Evolutionary conservation across 2,888 invertebrate genomes (phyloP).

Genomic region (Volucella inflata): DNA sequence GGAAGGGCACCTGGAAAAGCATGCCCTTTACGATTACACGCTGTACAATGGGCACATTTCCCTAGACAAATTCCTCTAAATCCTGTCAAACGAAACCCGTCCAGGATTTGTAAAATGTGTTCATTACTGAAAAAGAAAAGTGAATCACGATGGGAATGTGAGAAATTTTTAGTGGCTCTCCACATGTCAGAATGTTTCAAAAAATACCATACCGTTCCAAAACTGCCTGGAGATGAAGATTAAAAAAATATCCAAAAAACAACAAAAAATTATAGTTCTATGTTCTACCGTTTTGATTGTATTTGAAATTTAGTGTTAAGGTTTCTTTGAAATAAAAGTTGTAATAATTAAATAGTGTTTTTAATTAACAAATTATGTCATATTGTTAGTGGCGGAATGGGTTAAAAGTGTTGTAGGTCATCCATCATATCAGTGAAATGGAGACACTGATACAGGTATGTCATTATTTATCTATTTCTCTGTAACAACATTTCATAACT

Average conservation of each 20-base stretch:
- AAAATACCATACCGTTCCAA: constrained; percentile 13
- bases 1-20: constrained; percentile 1
- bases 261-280: background rate
- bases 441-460: too few species aligned
- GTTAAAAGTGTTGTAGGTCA: too few species aligned
- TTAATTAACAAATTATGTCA: too few species aligned
- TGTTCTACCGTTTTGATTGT: constrained; percentile 4
- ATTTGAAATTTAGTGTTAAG: constrained; percentile 5
- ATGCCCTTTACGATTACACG: too few species aligned
- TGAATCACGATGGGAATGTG: constrained; percentile 13
- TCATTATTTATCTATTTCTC: too few species aligned
- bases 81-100: constrained; percentile 8
- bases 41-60: too few species aligned
- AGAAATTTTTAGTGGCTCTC: constrained; percentile 7
- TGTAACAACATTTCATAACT: too few species aligned
- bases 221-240: constrained; percentile 2
- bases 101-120: constrained; percentile 8
- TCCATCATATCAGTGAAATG: too few species aligned
- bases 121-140: constrained; percentile 7
- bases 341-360: constrained; percentile 1
- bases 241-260: constrained; percentile 6
- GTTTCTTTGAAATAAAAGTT: constrained; percentile 11
- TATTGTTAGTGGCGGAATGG: too few species aligned
- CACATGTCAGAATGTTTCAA: constrained; percentile 5
- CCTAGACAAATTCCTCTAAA: too few species aligned